Evolutionary conservation across 2,797 vertebrate species (phyloP).

Genomic region (Helostoma temminkii): DNA sequence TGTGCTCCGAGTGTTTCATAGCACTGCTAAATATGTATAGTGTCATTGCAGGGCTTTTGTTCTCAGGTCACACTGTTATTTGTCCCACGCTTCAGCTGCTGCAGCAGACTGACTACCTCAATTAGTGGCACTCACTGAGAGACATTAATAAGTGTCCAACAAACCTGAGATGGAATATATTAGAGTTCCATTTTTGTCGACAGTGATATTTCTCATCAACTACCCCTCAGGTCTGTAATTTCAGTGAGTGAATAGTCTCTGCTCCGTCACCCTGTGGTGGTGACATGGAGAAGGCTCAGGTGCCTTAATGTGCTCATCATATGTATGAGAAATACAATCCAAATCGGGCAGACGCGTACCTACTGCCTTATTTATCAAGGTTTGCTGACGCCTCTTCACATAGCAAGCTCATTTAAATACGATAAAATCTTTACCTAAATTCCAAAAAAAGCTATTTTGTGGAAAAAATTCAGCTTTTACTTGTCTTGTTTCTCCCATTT

Average conservation of each 20-base stretch:
- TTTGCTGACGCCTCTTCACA: background rate
- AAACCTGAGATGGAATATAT: conserved; percentile 75
- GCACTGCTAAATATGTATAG: conserved; percentile 63
- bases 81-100: conserved; percentile 69
- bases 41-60: conserved; percentile 66
- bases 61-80: conserved; percentile 73
- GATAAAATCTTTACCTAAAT: background rate
- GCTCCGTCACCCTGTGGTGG: conserved; percentile 50
- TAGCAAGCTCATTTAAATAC: background rate
- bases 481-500: background rate
- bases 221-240: conserved; percentile 70
- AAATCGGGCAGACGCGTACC: background rate
- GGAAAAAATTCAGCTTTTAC: too few species aligned
- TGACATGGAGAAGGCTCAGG: conserved; percentile 5
- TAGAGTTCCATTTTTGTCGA: conserved; percentile 77
- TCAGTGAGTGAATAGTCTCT: conserved; percentile 57
- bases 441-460: background rate
- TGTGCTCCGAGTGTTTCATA: conserved; percentile 27
- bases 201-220: conserved; percentile 76
- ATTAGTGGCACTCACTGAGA: conserved; percentile 77
- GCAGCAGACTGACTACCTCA: conserved; percentile 69
- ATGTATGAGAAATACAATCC: too few species aligned
- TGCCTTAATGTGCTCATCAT: conserved; percentile 23
- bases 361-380: background rate
- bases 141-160: conserved; percentile 76